Evolutionary conservation across 2,113 vertebrate genomes (phyloP), one percentile per base, ranked within the genome.

Genomic region (Paralichthys olivaceus): DNA sequence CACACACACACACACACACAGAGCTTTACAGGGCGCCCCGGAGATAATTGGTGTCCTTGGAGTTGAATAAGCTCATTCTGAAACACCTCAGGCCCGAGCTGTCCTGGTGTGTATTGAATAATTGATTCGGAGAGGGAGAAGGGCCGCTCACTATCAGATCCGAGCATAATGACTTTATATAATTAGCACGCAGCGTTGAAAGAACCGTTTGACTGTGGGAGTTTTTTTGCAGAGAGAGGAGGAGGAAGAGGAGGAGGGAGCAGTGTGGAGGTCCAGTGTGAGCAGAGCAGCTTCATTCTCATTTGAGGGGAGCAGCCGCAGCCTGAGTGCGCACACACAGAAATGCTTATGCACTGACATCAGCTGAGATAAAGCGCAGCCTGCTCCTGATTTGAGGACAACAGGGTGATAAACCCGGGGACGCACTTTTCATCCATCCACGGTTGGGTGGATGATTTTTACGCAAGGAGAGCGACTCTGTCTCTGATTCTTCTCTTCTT

Each of bases 11-110:
- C 34, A 37, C 34, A 37, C 34, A 37, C 9, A 37, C 9, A 12
- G 1, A 40, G 37, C 37, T 40, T 40, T 40, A 40, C 37, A 40
- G 37, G 37, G 37, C 37, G 37, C 37, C 37, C 37, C 93, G 95
- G 94, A 96, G 96, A 96, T 97, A 97, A 97, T 97, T 97, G 97
- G 95, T 97, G 96, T 97, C 96, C 96, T 98, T 97, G 96, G 96
- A 97, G 96, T 97, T 97, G 96, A 97, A 97, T 97, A 97, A 97
- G 96, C 96, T 97, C 87, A 91, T 91, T 92, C 94, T 95, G 95
- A 96, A 96, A 94, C 96, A 96, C 96, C 96, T 96, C 96, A 96
- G 95, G 96, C 96, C 95, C 95, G 81, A 83, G 78, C 80, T 84
- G 89, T 83, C 83, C 89, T 96, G 96, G 95, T 96, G 95, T 96